Conservation (phyloP, 2,113 vertebrate species). For the Cynocephalus volans region DNA sequence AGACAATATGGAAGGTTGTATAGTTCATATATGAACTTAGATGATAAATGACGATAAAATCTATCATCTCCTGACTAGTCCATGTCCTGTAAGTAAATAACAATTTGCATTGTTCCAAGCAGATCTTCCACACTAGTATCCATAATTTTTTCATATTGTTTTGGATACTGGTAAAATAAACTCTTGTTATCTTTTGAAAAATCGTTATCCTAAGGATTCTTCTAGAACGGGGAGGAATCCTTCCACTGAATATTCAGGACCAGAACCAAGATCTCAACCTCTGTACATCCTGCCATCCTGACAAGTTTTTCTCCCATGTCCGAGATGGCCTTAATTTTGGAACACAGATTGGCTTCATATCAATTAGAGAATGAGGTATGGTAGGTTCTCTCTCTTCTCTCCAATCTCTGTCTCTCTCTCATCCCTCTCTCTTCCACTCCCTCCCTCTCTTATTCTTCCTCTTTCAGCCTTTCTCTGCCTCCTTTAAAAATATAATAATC, state of each 20-base stretch:
- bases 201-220: conserved; percentile 90
- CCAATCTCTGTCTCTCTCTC: background rate
- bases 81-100: background rate
- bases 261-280: conserved; percentile 89
- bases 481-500: conserved; percentile 14
- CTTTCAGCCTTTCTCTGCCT: background rate
- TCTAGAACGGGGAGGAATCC: conserved; percentile 94
- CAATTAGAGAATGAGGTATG: conserved; percentile 89
- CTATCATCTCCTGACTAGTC: background rate
- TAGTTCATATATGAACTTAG: background rate
- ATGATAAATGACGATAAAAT: background rate
- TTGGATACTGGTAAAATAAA: conserved; percentile 45
- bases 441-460: background rate
- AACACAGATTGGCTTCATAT: conserved; percentile 96
- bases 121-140: background rate
- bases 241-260: conserved; percentile 93
- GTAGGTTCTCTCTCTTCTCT: background rate
- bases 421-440: background rate
- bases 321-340: conserved; percentile 95
- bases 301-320: conserved; percentile 94
- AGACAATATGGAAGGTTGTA: background rate
- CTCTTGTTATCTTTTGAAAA: conserved; percentile 13
- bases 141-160: background rate
- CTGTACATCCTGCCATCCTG: conserved; percentile 94
- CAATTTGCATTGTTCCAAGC: background rate